Evolutionary conservation across 2,797 vertebrate species (phyloP).

Genomic region (Chaetophractus vellerosus): DNA sequence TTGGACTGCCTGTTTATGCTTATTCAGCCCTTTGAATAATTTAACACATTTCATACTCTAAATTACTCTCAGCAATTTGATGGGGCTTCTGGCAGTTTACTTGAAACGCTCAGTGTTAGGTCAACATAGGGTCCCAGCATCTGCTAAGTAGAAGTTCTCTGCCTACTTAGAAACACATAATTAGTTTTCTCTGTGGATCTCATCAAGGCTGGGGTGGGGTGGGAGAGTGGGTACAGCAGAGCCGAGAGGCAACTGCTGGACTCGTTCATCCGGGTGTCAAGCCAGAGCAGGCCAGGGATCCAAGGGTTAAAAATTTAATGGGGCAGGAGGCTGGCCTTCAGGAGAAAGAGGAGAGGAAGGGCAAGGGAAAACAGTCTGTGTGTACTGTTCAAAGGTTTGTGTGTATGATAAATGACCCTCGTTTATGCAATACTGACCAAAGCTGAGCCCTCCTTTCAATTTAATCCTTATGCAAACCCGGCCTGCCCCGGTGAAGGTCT

Average conservation of each 20-base stretch:
- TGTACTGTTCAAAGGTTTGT: background rate
- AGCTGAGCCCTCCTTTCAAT: conserved; percentile 30
- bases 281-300: background rate
- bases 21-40: conserved; percentile 98
- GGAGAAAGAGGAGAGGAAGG: conserved; percentile 65
- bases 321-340: conserved; percentile 66
- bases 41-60: conserved; percentile 95
- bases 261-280: background rate
- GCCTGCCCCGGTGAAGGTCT: background rate
- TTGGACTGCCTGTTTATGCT: conserved; percentile 94
- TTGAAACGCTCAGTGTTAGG: conserved; percentile 92
- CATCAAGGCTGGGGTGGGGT: conserved; percentile 63
- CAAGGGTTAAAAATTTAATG: conserved; percentile 77
- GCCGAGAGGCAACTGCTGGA: background rate
- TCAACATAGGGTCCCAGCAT: conserved; percentile 91
- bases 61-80: conserved; percentile 95
- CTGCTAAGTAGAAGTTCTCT: conserved; percentile 91
- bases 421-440: conserved; percentile 6
- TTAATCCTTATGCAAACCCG: conserved; percentile 47
- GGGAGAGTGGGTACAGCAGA: background rate
- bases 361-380: conserved; percentile 31
- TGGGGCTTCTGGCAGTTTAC: conserved; percentile 93
- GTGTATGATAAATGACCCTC: conserved; percentile 37
- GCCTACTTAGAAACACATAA: conserved; percentile 90
- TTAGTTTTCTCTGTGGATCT: conserved; percentile 86